A percentile compares a stretch with the other conserved stretches of the same genome.
Conservation (phyloP, 2,113 vertebrate genomes). For the Mormyrus iriodes region DNA sequence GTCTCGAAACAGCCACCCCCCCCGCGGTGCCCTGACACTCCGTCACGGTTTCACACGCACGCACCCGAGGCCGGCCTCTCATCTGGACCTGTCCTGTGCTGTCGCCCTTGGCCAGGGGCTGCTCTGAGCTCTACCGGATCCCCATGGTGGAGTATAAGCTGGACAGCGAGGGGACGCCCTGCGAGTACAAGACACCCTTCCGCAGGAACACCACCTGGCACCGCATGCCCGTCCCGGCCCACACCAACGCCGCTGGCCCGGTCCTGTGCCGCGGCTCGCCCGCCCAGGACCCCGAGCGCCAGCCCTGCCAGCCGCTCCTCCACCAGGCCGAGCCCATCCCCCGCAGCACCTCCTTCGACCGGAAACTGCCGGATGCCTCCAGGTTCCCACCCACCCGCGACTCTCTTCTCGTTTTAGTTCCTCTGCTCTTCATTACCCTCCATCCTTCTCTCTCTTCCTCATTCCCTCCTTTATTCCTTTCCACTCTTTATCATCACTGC, state of each 20-base stretch:
- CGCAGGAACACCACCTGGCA: constrained; percentile 95
- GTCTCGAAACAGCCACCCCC: neutral
- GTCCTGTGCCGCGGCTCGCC: constrained; percentile 77
- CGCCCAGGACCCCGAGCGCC: constrained; percentile 77
- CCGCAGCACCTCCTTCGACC: constrained; percentile 90
- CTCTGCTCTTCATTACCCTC: neutral
- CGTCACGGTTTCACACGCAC: neutral
- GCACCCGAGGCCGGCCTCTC: neutral
- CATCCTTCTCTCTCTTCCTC: neutral
- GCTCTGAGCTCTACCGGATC: constrained; percentile 92
- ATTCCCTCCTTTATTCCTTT: neutral
- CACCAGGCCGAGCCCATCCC: constrained; percentile 84
- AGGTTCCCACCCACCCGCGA: constrained; percentile 62
- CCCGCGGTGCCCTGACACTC: neutral
- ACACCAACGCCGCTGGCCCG: constrained; percentile 46
- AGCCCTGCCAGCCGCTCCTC: constrained; percentile 80
- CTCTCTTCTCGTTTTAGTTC: neutral
- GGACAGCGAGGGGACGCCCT: constrained; percentile 91
- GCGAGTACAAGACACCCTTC: constrained; percentile 97
- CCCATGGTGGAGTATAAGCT: constrained; percentile 98
- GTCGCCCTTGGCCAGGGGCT: constrained; percentile 68
- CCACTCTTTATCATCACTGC: constrained; percentile 30
- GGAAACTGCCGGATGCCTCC: constrained; percentile 83
- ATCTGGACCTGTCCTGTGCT: constrained; percentile 24
- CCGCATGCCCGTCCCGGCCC: constrained; percentile 74